phyloP scores from a whole-genome alignment of 2,797 vertebrate genomes.

The Sardinella longiceps region DNA sequence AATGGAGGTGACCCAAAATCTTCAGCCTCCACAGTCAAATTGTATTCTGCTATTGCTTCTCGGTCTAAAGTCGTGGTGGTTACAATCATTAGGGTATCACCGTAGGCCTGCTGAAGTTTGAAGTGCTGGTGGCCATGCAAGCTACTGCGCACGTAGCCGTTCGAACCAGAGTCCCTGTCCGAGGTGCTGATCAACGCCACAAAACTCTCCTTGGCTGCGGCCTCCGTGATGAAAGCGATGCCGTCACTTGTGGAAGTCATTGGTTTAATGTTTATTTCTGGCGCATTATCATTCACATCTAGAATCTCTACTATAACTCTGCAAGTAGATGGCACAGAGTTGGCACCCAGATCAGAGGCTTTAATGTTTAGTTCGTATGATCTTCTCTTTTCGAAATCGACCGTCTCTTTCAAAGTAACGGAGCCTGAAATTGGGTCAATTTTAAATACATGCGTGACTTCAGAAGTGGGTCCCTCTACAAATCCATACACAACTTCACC shows the following conservation, averaged over 20 bases:
- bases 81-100: constrained; percentile 79
- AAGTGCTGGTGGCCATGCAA: constrained; percentile 81
- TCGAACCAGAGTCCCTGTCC: constrained; percentile 79
- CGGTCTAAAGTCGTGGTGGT: constrained; percentile 73
- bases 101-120: constrained; percentile 78
- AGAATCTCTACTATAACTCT: constrained; percentile 70
- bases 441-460: constrained; percentile 70
- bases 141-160: constrained; percentile 75
- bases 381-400: constrained; percentile 73
- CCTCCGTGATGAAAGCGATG: constrained; percentile 77
- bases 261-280: constrained; percentile 75
- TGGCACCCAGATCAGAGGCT: constrained; percentile 68
- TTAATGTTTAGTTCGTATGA: constrained; percentile 71
- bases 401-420: constrained; percentile 67
- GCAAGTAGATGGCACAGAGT: constrained; percentile 69
- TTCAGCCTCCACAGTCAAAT: constrained; percentile 76
- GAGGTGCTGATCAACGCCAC: constrained; percentile 82
- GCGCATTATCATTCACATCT: constrained; percentile 79
- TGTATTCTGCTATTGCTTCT: constrained; percentile 78
- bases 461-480: constrained; percentile 56
- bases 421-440: constrained; percentile 72
- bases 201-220: constrained; percentile 76
- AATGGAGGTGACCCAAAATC: constrained; percentile 75
- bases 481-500: constrained; percentile 77
- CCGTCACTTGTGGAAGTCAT: constrained; percentile 77